These are phyloP conservation scores for Sardinella longiceps DNA, from an alignment of 2,797 vertebrate species.

Conservation along the genomic window DNA sequence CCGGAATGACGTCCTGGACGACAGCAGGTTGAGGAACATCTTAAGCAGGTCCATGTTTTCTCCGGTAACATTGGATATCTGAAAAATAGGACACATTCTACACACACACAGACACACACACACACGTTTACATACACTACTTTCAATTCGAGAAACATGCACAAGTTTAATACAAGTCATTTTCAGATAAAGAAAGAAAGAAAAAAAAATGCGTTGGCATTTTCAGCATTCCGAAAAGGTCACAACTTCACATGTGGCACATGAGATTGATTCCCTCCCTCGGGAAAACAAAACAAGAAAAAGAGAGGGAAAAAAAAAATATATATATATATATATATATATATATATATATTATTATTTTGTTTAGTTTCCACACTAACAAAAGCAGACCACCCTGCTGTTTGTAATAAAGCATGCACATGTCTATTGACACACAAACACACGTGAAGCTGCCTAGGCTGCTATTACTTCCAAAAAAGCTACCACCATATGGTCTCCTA, in stretches of 20 bases:
- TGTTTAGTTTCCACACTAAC: background rate
- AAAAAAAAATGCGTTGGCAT: background rate
- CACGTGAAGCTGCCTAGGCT: background rate
- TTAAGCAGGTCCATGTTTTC: conserved; percentile 96
- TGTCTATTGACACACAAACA: background rate
- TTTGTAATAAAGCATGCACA: background rate
- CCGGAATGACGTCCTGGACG: conserved; percentile 88
- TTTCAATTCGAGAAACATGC: conserved; percentile 1
- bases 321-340: too few species aligned
- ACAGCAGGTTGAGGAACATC: conserved; percentile 97
- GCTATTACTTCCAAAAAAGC: background rate
- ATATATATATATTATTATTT: too few species aligned
- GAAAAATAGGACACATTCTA: conserved; percentile 98
- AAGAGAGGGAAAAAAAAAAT: too few species aligned
- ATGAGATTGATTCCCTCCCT: background rate
- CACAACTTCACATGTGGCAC: background rate
- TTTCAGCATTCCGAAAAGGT: background rate
- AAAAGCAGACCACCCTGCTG: background rate
- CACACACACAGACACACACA: background rate
- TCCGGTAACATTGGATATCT: conserved; percentile 95
- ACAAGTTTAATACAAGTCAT: background rate
- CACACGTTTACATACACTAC: background rate
- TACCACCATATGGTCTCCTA: background rate
- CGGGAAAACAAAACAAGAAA: background rate
- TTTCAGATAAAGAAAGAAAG: background rate